These are phyloP conservation scores for Pseudococcus jackbeardsleyi DNA, from an alignment of 2,888 invertebrate genomes.

Conservation along the genomic window DNA sequence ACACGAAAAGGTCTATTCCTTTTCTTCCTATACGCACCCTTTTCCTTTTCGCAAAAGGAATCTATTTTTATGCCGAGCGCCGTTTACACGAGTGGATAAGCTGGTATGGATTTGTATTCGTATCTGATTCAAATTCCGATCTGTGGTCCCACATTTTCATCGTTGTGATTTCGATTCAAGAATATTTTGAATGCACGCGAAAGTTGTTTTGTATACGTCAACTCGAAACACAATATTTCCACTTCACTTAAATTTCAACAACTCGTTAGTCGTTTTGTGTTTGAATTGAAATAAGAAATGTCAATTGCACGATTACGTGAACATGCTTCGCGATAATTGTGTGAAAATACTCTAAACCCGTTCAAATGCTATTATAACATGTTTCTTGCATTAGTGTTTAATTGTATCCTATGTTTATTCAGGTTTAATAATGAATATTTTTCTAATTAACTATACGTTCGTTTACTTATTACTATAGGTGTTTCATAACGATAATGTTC, in stretches of 20 bases:
- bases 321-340: neutral
- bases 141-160: too few relatives aligned
- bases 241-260: too few relatives aligned
- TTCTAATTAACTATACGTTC: neutral
- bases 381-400: conserved; percentile 33
- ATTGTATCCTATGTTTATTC: neutral
- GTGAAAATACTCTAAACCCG: neutral
- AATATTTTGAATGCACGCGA: too few relatives aligned
- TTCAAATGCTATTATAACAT: conserved; percentile 21
- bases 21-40: conserved; percentile 49
- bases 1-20: conserved; percentile 51
- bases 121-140: too few relatives aligned
- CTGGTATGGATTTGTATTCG: neutral
- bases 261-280: too few relatives aligned
- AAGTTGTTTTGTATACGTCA: neutral
- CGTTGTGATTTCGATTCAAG: too few relatives aligned
- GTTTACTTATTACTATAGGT: neutral
- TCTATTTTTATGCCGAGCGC: conserved; percentile 45
- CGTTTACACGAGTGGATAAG: neutral
- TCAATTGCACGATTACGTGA: neutral
- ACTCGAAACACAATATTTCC: too few relatives aligned
- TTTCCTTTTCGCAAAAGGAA: conserved; percentile 41
- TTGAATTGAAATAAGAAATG: too few relatives aligned
- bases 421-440: conserved; percentile 17
- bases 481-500: too few relatives aligned